A percentile compares a stretch with the other conserved stretches of the same genome.
These are phyloP conservation scores for Eledone cirrhosa DNA, from an alignment of 2,888 invertebrate species.

Conservation along the genomic window DNA sequence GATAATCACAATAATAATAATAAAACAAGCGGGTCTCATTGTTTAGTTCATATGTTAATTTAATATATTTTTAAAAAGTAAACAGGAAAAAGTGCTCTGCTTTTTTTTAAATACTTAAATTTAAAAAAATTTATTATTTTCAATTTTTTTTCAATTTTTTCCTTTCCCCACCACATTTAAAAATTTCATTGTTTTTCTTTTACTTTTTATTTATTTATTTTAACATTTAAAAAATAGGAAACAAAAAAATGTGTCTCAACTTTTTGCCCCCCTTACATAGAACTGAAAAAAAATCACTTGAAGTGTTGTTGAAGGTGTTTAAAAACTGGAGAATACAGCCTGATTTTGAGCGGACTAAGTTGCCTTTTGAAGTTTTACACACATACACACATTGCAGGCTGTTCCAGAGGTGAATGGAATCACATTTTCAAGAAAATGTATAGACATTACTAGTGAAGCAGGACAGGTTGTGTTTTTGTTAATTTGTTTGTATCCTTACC, in stretches of 20 bases:
- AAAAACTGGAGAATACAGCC: constrained; percentile 16
- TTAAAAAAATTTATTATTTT: too few species aligned
- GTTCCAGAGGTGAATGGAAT: constrained; percentile 25
- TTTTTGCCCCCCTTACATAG: constrained; percentile 10
- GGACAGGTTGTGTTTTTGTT: too few species aligned
- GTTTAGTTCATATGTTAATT: too few species aligned
- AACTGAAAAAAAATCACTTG: not conserved
- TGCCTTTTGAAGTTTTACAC: constrained; percentile 15
- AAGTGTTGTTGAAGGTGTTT: constrained; percentile 19
- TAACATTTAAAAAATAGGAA: not conserved
- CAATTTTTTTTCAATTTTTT: not conserved
- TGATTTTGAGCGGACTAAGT: constrained; percentile 21
- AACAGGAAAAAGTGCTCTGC: too few species aligned
- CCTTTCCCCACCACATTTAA: not conserved
- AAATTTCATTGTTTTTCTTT: not conserved
- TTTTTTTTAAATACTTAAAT: too few species aligned
- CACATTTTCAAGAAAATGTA: too few species aligned
- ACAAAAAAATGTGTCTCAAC: not conserved
- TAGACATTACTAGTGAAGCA: too few species aligned
- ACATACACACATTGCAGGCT: constrained; percentile 14
- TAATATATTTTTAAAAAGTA: too few species aligned
- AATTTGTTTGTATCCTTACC: too few species aligned
- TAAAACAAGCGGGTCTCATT: too few species aligned
- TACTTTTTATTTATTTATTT: constrained; percentile 5
- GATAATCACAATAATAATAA: too few species aligned